Percentiles rank a stretch among this genome's conserved stretches.
Conservation (phyloP, 1,140 invertebrate species). For the Pachyrhynchus sulphureomaculatus region DNA sequence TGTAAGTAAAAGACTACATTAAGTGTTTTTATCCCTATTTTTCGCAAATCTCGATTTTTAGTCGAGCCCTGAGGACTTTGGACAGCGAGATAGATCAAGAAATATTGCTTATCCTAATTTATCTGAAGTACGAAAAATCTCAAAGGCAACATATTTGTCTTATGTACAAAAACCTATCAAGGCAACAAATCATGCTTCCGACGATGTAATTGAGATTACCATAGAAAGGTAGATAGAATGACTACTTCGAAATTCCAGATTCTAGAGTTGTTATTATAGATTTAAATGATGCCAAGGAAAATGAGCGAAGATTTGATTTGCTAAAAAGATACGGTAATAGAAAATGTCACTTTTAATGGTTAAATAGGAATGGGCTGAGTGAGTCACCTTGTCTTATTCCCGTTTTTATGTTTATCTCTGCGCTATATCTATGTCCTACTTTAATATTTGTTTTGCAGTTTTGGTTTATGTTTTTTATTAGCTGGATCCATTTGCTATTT, state of each 20-base stretch:
- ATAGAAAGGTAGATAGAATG: conserved; percentile 34
- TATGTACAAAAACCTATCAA: conserved; percentile 46
- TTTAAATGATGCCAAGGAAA: conserved; percentile 51
- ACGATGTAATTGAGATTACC: conserved; percentile 35
- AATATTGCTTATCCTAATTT: conserved; percentile 37
- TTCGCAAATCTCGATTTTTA: conserved; percentile 30
- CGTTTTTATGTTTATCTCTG: too few species aligned
- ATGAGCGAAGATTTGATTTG: conserved; percentile 46
- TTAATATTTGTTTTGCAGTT: too few species aligned
- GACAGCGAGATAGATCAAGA: conserved; percentile 37
- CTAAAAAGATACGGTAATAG: conserved; percentile 56
- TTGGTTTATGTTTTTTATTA: too few species aligned
- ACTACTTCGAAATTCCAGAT: conserved; percentile 39
- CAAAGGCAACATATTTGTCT: conserved; percentile 44
- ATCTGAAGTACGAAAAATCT: conserved; percentile 32
- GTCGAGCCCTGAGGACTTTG: conserved; percentile 51
- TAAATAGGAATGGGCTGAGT: too few species aligned
- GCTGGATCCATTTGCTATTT: too few species aligned
- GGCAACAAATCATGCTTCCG: conserved; percentile 38
- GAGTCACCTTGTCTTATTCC: too few species aligned
- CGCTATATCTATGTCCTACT: too few species aligned
- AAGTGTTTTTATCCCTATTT: background rate
- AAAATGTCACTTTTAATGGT: too few species aligned
- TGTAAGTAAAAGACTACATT: conserved; percentile 34
- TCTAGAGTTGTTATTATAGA: conserved; percentile 48